These are phyloP conservation scores for Saguinus imperator DNA, from an alignment of 2,113 vertebrate genomes.

Conservation along the genomic window DNA sequence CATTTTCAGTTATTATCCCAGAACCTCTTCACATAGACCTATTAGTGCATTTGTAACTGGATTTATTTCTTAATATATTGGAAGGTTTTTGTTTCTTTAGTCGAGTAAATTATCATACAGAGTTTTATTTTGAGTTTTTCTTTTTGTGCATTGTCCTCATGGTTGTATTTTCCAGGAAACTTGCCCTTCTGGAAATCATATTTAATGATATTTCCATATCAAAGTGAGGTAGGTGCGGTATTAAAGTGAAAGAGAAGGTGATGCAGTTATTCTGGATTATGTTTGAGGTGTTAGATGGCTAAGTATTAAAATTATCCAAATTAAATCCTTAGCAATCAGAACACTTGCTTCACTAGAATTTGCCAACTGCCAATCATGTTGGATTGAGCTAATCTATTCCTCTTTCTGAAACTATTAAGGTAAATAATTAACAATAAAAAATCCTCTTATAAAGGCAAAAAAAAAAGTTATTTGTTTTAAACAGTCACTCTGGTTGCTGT, in stretches of 20 bases:
- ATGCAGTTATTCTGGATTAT: slow-evolving; percentile 76
- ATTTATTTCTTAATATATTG: slow-evolving; percentile 88
- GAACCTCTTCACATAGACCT: slow-evolving; percentile 77
- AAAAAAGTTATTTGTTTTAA: not conserved
- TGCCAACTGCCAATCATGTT: slow-evolving; percentile 80
- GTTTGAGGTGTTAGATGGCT: too few relatives aligned
- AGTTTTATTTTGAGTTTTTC: slow-evolving; percentile 80
- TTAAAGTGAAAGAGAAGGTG: slow-evolving; percentile 81
- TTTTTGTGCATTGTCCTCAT: slow-evolving; percentile 81
- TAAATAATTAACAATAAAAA: slow-evolving; percentile 86
- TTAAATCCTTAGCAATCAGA: slow-evolving; percentile 79
- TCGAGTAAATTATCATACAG: slow-evolving; percentile 85
- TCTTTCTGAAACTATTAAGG: slow-evolving; percentile 81
- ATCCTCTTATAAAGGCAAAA: slow-evolving; percentile 79
- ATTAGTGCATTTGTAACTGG: slow-evolving; percentile 86
- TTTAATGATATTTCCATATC: slow-evolving; percentile 82
- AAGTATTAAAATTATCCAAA: slow-evolving; percentile 74
- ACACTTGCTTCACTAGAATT: slow-evolving; percentile 82
- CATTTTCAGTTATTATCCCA: slow-evolving; percentile 80
- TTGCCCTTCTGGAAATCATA: slow-evolving; percentile 72
- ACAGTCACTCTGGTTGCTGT: not conserved
- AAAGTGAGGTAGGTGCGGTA: slow-evolving; percentile 86
- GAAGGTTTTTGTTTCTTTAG: slow-evolving; percentile 84
- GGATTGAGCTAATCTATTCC: slow-evolving; percentile 81
- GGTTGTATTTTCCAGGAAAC: slow-evolving; percentile 80